Evolutionary conservation across 2,888 invertebrate species (phyloP), one percentile per base, ranked within the genome.

Genomic region (Chrysolina americana): DNA sequence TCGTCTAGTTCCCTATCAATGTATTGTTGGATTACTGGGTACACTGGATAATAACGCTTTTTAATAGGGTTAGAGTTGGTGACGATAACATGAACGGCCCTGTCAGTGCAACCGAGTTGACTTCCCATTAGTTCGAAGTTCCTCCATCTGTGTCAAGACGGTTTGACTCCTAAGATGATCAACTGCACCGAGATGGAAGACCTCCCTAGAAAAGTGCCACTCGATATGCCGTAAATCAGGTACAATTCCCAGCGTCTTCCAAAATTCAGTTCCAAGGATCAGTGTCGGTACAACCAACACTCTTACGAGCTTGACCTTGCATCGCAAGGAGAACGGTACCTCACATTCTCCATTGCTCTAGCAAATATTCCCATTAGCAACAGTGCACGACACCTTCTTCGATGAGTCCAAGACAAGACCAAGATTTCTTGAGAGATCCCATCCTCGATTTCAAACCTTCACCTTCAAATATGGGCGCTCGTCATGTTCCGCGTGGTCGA

Each of bases 121-220:
- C 19, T 41, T 11, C 71, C 64, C 65, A 71, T 65, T 3, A 56
- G 15, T 3, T 5, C n/a, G 9, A 48, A n/a, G 23, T 62, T 62
- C 13, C 56, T 71, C 41, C 17, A 65, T 23, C 9, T 10, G 15
- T 2, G 71, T 71, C 11, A 71, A 15, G 13, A 44, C 41, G 4
- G 56, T 59, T 19, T 66, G 53, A 41, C 65, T 17, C n/a, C 56
- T n/a, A 1, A 73, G 8, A 69, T 68, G 64, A 23, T 41, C 21
- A 4, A 73, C 62, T 19, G 23, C 41, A 41, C 48, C 63, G 17
- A 71, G 8, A 50, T 4, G 15, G 6, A 48, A 4, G 13, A 62
- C 9, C 23, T 68, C 47, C 28, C 59, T 21, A 6, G 66, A 53
- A 41, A 68, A 72, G 47, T 65, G 63, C 73, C 73, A 68, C 41